Base-by-base conservation (phyloP, 2,888 invertebrate genomes). In the Sesia apiformis region DNA sequence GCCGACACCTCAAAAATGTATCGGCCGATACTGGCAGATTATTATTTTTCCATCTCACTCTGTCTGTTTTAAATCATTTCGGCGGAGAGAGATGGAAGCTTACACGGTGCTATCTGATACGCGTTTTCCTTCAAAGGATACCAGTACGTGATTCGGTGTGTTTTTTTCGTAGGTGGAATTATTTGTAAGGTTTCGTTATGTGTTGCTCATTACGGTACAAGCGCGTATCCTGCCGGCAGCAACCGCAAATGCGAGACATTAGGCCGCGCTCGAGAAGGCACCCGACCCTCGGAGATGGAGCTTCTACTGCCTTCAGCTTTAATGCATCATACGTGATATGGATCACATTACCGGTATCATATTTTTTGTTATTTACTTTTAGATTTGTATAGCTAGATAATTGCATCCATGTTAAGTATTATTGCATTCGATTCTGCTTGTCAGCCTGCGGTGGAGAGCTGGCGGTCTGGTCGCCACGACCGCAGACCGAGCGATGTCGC, bases 131-230 rank as follows among this genome's bases (percentile, higher is more conserved):
- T 76, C 74, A 78, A 84, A 87, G 86, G 82, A 85, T 86, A 80
- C 76, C 66, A 74, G 84, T 84, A 87, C 87, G 88, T 89, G 88
- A 88, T 87, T 88, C 86, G 77, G 83, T 82, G 72, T 76, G 80
- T 81, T 87, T 89, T 87, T 87, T 88, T 85, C 81, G 81, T 85
- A 77, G 85, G 81, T 85, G 72, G 84, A 85, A 85, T 88, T 87
- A 87, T 88, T 89, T 88, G 88, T 88, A 87, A 76, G 88, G 88
- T 81, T 89, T 89, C 88, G 76, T 85, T 86, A 86, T 86, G 82
- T 84, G 87, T 83, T 81, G 87, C 87, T 88, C 88, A 89, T 89
- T 89, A 89, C 80, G 72, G 78, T 81, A 86, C 88, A 84, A 81
- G 87, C 78, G 70, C 74, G 87, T 84, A 89, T 89, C 88, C 88